These are phyloP conservation scores for Scylla paramamosain DNA, from an alignment of 1,140 invertebrate species.

Conservation along the genomic window DNA sequence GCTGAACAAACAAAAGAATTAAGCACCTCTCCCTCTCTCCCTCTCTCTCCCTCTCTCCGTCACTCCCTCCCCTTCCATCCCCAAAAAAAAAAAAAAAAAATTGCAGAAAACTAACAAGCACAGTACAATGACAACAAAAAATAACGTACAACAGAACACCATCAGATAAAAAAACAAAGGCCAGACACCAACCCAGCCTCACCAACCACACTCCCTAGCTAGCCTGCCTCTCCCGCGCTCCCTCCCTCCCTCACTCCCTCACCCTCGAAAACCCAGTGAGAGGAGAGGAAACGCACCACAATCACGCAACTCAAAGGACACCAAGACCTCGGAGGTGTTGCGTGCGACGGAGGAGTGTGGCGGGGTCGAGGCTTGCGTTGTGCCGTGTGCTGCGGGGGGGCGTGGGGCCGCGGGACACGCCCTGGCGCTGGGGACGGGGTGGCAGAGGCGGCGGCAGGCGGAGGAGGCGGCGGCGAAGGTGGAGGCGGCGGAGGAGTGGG, in stretches of 20 bases:
- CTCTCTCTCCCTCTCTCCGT: constrained; percentile 11
- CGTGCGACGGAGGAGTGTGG: neutral
- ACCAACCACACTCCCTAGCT: neutral
- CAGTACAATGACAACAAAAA: no score
- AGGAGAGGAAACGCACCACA: neutral
- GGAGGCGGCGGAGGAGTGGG: neutral
- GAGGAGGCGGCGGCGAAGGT: neutral
- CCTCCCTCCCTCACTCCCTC: neutral
- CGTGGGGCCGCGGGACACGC: neutral
- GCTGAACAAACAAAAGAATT: neutral
- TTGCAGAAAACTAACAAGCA: no score
- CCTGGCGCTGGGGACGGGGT: neutral
- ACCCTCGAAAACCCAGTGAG: neutral
- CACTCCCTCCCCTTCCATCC: neutral
- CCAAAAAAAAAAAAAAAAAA: no score
- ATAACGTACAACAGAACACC: no score
- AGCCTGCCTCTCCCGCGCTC: neutral
- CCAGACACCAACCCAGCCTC: no score
- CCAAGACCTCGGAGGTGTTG: neutral
- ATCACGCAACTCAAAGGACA: neutral
- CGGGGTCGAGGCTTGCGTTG: neutral
- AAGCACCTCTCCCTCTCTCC: neutral
- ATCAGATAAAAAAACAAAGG: no score
- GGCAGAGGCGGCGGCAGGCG: neutral
- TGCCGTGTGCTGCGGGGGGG: neutral